phyloP scores from a whole-genome alignment of 2,797 vertebrate species.

The Hydrophis major region DNA sequence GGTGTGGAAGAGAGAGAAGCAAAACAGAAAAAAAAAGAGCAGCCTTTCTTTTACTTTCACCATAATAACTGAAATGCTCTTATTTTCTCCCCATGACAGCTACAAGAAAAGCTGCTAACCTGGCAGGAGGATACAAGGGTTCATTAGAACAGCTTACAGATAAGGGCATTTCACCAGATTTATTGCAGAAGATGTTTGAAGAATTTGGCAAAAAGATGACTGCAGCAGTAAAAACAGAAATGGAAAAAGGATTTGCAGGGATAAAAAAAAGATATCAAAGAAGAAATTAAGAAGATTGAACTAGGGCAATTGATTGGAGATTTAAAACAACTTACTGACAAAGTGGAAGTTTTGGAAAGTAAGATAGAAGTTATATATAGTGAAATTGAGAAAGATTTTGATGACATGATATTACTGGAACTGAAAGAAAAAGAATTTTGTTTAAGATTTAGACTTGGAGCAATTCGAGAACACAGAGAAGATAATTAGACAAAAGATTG shows the following conservation, averaged over 20 bases:
- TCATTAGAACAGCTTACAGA: background rate
- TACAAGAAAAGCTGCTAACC: background rate
- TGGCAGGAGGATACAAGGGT: background rate
- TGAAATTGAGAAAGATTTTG: background rate
- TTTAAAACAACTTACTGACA: background rate
- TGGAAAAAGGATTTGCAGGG: background rate
- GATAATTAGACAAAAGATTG: background rate
- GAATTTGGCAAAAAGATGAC: background rate
- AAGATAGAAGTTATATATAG: background rate
- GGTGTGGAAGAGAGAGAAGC: background rate
- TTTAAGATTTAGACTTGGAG: background rate
- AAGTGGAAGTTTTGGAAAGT: background rate
- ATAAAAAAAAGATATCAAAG: background rate
- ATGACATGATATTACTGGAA: background rate
- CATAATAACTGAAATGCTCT: background rate
- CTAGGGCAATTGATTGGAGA: background rate
- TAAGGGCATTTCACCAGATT: background rate
- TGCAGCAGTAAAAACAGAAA: background rate
- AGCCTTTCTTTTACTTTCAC: background rate
- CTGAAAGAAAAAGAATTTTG: background rate
- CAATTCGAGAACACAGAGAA: background rate
- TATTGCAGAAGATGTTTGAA: background rate
- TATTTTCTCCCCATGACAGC: background rate
- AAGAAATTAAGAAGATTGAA: background rate
- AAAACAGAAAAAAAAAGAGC: background rate